Base-by-base conservation (phyloP, 2,797 vertebrate genomes). In the Chelidonichthys spinosus region DNA sequence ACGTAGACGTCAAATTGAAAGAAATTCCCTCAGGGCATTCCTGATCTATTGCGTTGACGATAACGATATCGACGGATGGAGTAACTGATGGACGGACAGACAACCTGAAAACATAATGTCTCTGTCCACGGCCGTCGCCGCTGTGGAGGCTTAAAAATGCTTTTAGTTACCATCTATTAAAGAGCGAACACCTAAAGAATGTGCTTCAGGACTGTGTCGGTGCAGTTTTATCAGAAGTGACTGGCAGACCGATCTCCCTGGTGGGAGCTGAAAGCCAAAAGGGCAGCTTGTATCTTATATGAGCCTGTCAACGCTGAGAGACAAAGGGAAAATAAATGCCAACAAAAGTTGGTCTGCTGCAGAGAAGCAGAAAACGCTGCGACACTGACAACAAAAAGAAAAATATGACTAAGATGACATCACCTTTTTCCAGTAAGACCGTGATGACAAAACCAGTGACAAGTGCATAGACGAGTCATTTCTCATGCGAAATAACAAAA, bases 191-290 rank as follows among this genome's bases (percentile, higher is more conserved):
- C 39, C 15, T 11, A 17, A 44, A 36, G n/a, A 25, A 66, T 33
- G 3, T 50, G 33, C 9, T 42, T 43, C 14, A 64, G 33, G 42
- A 43, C 8, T 18, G 42, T 60, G 14, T 47, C 9, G n/a, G 5
- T 47, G 56, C 53, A 35, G 25, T 66, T 56, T 39, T 4, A n/a
- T 67, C 11, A 11, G 36, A 66, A 66, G 62, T 71, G 32, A 70
- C 8, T 55, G 77, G 65, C 66, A 33, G 13, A 13, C n/a, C n/a
- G n/a, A n/a, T 37, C 42, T 47, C 8, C 7, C 0, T 14, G 14
- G 39, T 14, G 10, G 25, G n/a, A 49, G 11, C 25, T 9, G 32
- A 74, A 67, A 15, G 11, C 43, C 32, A 50, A 25, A 42, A 44
- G 47, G 50, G 35, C 8, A 8, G 40, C 18, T 33, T 5, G 47